Conservation (phyloP, 2,888 invertebrate genomes). For the Scaptomyza polygonia region DNA sequence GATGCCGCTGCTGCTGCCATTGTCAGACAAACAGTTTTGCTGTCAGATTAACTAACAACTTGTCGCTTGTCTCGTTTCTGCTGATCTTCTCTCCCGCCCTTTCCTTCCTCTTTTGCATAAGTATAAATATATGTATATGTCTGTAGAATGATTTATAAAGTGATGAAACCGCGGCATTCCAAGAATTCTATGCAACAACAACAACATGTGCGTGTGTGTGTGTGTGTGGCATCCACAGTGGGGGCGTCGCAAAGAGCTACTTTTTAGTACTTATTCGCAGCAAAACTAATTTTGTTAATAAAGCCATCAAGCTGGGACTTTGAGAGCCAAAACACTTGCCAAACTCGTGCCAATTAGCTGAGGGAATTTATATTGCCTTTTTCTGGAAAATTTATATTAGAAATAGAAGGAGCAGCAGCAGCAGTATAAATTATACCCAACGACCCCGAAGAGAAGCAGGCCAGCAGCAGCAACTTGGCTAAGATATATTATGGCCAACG, state of each 20-base stretch:
- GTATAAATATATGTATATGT: slow-evolving; percentile 1
- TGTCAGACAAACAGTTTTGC: slow-evolving; percentile 68
- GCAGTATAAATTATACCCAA: slow-evolving; percentile 61
- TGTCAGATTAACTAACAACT: slow-evolving; percentile 73
- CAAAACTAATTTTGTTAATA: slow-evolving; percentile 53
- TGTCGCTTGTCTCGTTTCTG: slow-evolving; percentile 41
- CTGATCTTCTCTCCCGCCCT: neutral
- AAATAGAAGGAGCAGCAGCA: slow-evolving; percentile 27
- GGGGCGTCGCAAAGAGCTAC: neutral
- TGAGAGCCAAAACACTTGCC: slow-evolving; percentile 2
- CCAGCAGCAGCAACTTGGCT: slow-evolving; percentile 12
- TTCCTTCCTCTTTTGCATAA: neutral
- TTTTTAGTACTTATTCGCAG: slow-evolving; percentile 2
- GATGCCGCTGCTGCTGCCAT: neutral
- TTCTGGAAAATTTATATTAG: slow-evolving; percentile 71
- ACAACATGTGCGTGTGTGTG: slow-evolving; percentile 44
- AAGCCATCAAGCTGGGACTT: slow-evolving; percentile 57
- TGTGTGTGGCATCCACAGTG: slow-evolving; percentile 47
- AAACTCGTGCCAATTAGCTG: slow-evolving; percentile 74
- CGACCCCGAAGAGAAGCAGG: slow-evolving; percentile 20
- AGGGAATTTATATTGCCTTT: slow-evolving; percentile 76
- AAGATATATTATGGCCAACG: slow-evolving; percentile 4
- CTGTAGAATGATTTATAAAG: slow-evolving; percentile 70
- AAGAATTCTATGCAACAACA: slow-evolving; percentile 60
- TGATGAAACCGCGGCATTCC: slow-evolving; percentile 64